phyloP scores from a whole-genome alignment of 1,140 invertebrate genomes.

The Drosophila sulfurigaster region DNA sequence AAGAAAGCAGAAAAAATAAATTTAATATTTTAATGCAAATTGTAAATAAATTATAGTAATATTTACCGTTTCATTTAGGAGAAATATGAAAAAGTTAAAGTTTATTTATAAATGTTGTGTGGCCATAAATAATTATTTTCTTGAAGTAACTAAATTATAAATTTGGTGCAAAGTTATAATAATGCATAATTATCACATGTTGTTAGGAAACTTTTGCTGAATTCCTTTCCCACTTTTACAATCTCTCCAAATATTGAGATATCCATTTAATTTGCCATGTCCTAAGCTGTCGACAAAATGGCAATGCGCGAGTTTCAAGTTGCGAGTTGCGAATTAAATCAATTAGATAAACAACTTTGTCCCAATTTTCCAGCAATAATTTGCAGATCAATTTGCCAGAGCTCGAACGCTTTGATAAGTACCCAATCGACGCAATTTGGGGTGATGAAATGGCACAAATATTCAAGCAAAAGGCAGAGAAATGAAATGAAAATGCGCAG shows the following conservation, averaged over 20 bases:
- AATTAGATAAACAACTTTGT: constrained; percentile 58
- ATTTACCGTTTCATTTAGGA: no score
- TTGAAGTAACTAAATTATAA: no score
- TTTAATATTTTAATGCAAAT: neutral
- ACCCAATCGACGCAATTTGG: constrained; percentile 58
- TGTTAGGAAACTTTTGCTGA: neutral
- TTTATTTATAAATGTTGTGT: no score
- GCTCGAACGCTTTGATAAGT: constrained; percentile 30
- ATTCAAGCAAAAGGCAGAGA: constrained; percentile 51
- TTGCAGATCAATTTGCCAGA: constrained; percentile 45
- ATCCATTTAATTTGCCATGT: constrained; percentile 1
- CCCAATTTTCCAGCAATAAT: constrained; percentile 47
- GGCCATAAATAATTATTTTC: no score
- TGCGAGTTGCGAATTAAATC: constrained; percentile 15
- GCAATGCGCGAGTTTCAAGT: neutral
- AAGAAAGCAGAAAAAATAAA: neutral
- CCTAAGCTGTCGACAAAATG: constrained; percentile 5
- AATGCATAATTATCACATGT: neutral
- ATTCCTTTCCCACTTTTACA: neutral
- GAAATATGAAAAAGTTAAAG: no score
- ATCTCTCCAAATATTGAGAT: neutral
- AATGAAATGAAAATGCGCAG: constrained; percentile 38
- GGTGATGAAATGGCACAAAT: constrained; percentile 76
- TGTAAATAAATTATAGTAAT: neutral
- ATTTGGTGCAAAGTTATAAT: neutral